Evolutionary conservation across 2,888 invertebrate genomes (phyloP), one percentile per base, ranked within the genome.

Genomic region (Charanyca ferruginea): DNA sequence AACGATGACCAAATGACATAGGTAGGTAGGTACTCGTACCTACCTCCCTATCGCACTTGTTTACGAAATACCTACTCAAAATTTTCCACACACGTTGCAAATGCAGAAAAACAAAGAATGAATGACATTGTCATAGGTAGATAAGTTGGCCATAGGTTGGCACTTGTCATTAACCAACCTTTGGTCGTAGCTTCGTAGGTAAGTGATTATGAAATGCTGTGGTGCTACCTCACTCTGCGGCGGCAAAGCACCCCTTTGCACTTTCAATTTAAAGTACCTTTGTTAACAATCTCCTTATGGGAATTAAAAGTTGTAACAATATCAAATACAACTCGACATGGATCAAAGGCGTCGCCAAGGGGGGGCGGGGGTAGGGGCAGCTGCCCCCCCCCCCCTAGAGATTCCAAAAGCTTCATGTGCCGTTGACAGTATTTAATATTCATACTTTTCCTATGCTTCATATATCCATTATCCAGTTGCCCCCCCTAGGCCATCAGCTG

Each of bases 51-150:
- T 57, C 64, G 16, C 28, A 41, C 23, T 35, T 65, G 72, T 57
- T 65, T 72, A 53, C 22, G 4, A 72, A 57, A 71, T 52, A 4
- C n/a, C n/a, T n/a, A n/a, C 18, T 48, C 13, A 8, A 71, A 72
- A 72, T 53, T 72, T 70, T 72, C 70, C 70, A 57, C 42, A 3
- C n/a, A 44, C 28, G 5, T n/a, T 41, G 16, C 44, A 63, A 6
- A 41, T 20, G 20, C 32, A 52, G 11, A 42, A 65, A 42, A 35
- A 63, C n/a, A 49, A 35, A 38, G 35, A 13, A 38, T 13, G 38
- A 35, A 28, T 51, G 25, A 45, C 2, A 32, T n/a, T 23, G 4
- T 66, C 38, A 42, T 28, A 32, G 22, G 28, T n/a, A 18, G 9
- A n/a, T n/a, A 35, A 9, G 13, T 28, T 22, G 25, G 18, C 3